phyloP scores from a whole-genome alignment of 2,888 invertebrate species.

The Zygaena filipendulae region DNA sequence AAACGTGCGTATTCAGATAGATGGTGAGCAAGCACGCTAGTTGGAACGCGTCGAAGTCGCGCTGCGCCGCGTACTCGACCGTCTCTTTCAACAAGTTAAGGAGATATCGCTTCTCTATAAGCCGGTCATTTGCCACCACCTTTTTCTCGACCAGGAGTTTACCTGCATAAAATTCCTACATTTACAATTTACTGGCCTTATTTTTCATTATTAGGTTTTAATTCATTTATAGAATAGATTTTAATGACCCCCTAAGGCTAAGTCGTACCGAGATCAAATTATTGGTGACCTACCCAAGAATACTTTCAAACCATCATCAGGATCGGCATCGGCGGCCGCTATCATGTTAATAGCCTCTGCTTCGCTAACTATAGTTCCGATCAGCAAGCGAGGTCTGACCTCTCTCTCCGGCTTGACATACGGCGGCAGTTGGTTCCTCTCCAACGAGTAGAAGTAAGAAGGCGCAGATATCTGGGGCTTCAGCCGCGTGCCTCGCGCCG shows the following conservation, averaged over 20 bases:
- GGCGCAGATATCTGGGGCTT: constrained; percentile 45
- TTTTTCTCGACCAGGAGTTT: constrained; percentile 36
- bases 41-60: constrained; percentile 34
- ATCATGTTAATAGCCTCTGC: constrained; percentile 38
- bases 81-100: constrained; percentile 30
- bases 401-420: constrained; percentile 31
- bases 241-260: too few relatives aligned
- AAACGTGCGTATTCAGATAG: constrained; percentile 37
- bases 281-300: constrained; percentile 35
- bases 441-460: constrained; percentile 41
- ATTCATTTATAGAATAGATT: background rate
- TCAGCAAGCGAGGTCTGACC: constrained; percentile 27
- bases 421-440: constrained; percentile 41
- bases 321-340: constrained; percentile 26
- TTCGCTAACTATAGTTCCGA: constrained; percentile 33
- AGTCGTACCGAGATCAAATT: too few relatives aligned
- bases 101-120: constrained; percentile 39
- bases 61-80: constrained; percentile 43
- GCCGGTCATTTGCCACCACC: constrained; percentile 29
- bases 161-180: constrained; percentile 21
- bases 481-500: too few relatives aligned
- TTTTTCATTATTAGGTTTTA: too few relatives aligned
- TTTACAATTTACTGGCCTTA: background rate
- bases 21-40: constrained; percentile 39
- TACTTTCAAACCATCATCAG: constrained; percentile 23